Evolutionary conservation across 2,888 invertebrate species (phyloP), one percentile per base, ranked within the genome.

Genomic region (Hofmannophila pseudospretella): DNA sequence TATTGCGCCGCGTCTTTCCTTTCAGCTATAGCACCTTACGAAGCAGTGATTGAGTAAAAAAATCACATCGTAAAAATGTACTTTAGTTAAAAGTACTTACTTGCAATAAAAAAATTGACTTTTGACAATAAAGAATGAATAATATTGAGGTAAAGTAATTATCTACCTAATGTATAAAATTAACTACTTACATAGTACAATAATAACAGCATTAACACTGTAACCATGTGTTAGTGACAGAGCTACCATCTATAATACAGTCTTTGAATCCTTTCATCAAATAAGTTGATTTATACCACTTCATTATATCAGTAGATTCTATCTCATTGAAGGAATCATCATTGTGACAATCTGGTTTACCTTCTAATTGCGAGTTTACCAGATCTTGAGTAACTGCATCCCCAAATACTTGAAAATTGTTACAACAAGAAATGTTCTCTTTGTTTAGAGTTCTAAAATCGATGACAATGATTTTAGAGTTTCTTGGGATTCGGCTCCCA

Each of bases 261-360:
- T 90, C 90, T 72, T 88, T 89, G 51, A 89, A 90, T 10, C 90
- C 90, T 60, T 89, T 89, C 67, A 90, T 75, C 16, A 85, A 65
- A 62, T 82, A 79, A 34, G 72, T 84, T 10, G 87, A 89, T 52
- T 89, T 88, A 61, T 81, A 89, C 90, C 90, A 90, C 34, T 63
- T 67, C 7, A 53, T 47, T 14, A 46, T 46, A 41, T 75, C 61
- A 2, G 66, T 73, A 1, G 78, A 78, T 50, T 82, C 78, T 41
- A 84, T 81, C 52, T 76, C 78, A 56, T 48, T 45, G 32, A 64
- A 70, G 25, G 67, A 54, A 32, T 61, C 49, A 36, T 58, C 50
- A 29, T 52, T 39, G n/a, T 27, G 11, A 27, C 48, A 9, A 27
- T 47, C 44, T 3, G 37, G 13, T n/a, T 40, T 38, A 31, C 58